Evolutionary conservation across 2,797 vertebrate genomes (phyloP).

Genomic region (Eleutherodactylus coqui): DNA sequence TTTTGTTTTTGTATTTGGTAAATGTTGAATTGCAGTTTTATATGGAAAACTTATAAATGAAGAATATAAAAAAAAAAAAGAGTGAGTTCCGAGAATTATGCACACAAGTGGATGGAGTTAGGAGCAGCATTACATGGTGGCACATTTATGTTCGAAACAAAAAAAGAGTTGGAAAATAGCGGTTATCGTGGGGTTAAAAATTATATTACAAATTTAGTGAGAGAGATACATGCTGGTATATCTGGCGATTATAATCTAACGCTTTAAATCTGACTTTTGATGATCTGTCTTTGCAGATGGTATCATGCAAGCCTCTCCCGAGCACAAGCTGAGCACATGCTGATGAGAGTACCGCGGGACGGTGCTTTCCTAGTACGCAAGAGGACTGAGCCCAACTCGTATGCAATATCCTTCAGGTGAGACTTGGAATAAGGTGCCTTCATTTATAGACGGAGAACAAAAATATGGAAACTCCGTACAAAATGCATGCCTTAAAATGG

Average conservation of each 20-base stretch:
- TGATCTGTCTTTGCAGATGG: slow-evolving; percentile 82
- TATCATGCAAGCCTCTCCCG: slow-evolving; percentile 94
- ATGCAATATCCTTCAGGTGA: slow-evolving; percentile 97
- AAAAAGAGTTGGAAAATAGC: too few relatives aligned
- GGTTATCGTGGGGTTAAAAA: too few relatives aligned
- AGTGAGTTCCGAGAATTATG: slow-evolving; percentile 78
- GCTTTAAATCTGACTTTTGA: not conserved
- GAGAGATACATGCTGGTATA: too few relatives aligned
- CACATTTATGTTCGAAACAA: too few relatives aligned
- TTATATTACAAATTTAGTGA: too few relatives aligned
- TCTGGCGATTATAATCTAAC: not conserved
- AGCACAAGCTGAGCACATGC: slow-evolving; percentile 95
- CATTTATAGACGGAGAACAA: too few relatives aligned
- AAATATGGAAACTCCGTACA: too few relatives aligned
- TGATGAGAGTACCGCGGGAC: slow-evolving; percentile 96
- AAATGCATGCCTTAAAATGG: too few relatives aligned
- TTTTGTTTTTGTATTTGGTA: too few relatives aligned
- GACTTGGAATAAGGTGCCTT: not conserved
- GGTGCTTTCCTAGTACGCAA: slow-evolving; percentile 97
- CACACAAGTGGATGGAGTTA: not conserved
- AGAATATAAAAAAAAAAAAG: too few relatives aligned
- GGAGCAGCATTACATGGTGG: not conserved
- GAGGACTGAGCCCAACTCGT: slow-evolving; percentile 91
- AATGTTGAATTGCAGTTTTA: too few relatives aligned
- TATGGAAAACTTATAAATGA: too few relatives aligned